A percentile compares a stretch with the other conserved stretches of the same genome.
Evolutionary conservation across 1,140 invertebrate genomes (phyloP).

Genomic region (Danaus plexippus): DNA sequence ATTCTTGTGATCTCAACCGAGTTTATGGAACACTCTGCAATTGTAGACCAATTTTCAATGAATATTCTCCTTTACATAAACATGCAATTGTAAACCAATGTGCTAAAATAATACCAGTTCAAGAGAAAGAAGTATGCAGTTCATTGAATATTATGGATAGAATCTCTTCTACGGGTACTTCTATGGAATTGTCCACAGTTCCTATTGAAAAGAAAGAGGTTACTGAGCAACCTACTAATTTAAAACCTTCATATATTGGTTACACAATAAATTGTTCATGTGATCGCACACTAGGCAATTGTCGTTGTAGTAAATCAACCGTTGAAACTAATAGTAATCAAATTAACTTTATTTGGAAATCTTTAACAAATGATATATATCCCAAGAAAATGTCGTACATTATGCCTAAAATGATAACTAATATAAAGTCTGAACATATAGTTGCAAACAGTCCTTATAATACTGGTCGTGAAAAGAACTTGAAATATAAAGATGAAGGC

Average conservation of each 20-base stretch:
- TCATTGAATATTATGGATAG: not conserved
- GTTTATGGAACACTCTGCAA: slow-evolving; percentile 25
- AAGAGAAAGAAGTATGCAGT: not conserved
- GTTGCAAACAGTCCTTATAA: not conserved
- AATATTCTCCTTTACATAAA: slow-evolving; percentile 10
- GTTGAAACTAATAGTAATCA: slow-evolving; percentile 27
- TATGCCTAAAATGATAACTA: slow-evolving; percentile 23
- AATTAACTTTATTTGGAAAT: slow-evolving; percentile 35
- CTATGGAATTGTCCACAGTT: slow-evolving; percentile 4
- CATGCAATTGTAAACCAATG: slow-evolving; percentile 12
- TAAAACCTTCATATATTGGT: slow-evolving; percentile 35
- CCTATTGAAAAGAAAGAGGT: slow-evolving; percentile 1
- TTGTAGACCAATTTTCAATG: slow-evolving; percentile 13
- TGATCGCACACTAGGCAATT: slow-evolving; percentile 37
- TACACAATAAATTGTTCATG: slow-evolving; percentile 50
- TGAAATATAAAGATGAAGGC: not conserved
- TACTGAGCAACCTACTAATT: not conserved
- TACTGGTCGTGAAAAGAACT: slow-evolving; percentile 1
- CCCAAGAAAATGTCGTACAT: slow-evolving; percentile 36
- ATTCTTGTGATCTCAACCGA: slow-evolving; percentile 21
- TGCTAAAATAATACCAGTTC: slow-evolving; percentile 2
- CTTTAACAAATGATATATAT: slow-evolving; percentile 14
- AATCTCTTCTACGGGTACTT: slow-evolving; percentile 1
- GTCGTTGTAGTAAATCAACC: slow-evolving; percentile 41
- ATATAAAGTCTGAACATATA: slow-evolving; percentile 19